Base-by-base conservation (phyloP, 2,888 invertebrate species). In the Euplagia quadripunctaria region DNA sequence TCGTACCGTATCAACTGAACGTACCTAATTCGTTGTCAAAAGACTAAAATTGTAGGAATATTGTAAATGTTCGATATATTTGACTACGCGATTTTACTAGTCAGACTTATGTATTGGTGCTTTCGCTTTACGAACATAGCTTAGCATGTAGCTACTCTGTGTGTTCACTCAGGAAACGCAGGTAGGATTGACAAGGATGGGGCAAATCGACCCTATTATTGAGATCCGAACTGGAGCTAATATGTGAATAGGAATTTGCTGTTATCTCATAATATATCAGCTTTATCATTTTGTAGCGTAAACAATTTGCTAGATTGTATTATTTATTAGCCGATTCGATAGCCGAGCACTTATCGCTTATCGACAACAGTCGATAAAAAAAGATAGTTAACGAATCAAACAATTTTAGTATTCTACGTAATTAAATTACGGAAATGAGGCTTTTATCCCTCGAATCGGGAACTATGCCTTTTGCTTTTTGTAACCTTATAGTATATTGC, bases 11-110 rank as follows among this genome's bases (percentile, higher is more conserved):
- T 79, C 87, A 77, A 79, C 74, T 79, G 79, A 83, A 87, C 86
- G 87, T 87, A 88, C 76, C 87, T 91, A 93, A 91, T 93, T 94
- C 94, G 93, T 94, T 94, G 94, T 93, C 86, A 79, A 85, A 85
- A 82, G 85, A 90, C 89, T 88, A 89, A 84, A 61, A 86, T 86
- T 73, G 81, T 75, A 79, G 85, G 80, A 83, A 82, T 81, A 84
- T 80, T 76, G 83, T 78, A 78, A 58, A 79, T 76, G 78, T 81
- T 77, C 77, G 79, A 81, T 78, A 75, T 80, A 86, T 79, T 83
- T 86, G 86, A 87, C 86, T 89, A 89, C 85, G 82, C 88, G 84
- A 83, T 85, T 78, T 70, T 80, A 85, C 91, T 91, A 91, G 85
- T 92, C 91, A 92, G 91, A 92, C 92, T 92, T 91, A 84, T 83